phyloP scores from a whole-genome alignment of 2,113 vertebrate genomes.

The Melanostigma gelatinosum region DNA sequence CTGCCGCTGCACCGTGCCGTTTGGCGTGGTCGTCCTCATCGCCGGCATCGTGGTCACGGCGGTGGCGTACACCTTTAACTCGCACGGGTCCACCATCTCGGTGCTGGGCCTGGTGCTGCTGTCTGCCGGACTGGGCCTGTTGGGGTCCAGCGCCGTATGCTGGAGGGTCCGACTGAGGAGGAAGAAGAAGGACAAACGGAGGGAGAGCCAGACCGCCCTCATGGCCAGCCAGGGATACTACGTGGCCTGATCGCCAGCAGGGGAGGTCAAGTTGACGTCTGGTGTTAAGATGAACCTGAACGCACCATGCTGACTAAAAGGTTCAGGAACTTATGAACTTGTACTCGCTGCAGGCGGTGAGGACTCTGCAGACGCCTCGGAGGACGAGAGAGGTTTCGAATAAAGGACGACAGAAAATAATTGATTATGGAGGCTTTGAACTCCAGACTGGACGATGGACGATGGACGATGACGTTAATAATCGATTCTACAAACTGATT shows the following conservation, averaged over 20 bases:
- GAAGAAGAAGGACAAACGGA: slow-evolving; percentile 85
- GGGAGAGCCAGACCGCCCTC: slow-evolving; percentile 90
- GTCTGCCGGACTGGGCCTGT: slow-evolving; percentile 85
- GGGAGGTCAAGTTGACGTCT: background rate
- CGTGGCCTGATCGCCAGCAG: slow-evolving; percentile 23
- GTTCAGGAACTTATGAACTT: background rate
- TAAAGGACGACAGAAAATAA: background rate
- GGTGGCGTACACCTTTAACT: slow-evolving; percentile 92
- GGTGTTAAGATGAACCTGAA: background rate
- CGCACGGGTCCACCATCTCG: slow-evolving; percentile 92
- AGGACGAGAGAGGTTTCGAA: background rate
- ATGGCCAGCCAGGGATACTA: slow-evolving; percentile 82
- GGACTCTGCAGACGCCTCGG: background rate
- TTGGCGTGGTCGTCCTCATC: slow-evolving; percentile 90
- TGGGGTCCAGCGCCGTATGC: slow-evolving; percentile 87
- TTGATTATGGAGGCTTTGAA: background rate
- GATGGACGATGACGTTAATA: background rate
- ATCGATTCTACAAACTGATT: background rate
- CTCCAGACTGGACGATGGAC: background rate
- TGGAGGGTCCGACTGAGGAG: slow-evolving; percentile 87
- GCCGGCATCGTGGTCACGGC: slow-evolving; percentile 88
- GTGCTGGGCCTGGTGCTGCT: slow-evolving; percentile 90
- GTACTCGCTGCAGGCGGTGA: background rate
- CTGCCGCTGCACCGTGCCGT: slow-evolving; percentile 90
- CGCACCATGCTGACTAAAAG: background rate